Evolutionary conservation across 1,140 invertebrate species (phyloP).

Genomic region (Oncopodura yosiiana): DNA sequence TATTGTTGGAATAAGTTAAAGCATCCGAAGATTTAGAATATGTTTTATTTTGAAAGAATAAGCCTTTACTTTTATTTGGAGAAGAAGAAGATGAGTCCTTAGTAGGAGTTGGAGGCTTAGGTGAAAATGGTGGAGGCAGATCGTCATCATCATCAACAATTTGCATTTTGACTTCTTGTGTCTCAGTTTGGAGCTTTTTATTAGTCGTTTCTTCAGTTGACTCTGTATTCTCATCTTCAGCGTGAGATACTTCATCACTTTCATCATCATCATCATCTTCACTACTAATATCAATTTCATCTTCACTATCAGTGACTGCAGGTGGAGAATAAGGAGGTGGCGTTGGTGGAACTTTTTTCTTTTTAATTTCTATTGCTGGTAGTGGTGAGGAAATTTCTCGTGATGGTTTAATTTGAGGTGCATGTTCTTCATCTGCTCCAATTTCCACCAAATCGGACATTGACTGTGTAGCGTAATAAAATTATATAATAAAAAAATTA

Average conservation of each 20-base stretch:
- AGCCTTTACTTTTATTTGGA: too few species aligned
- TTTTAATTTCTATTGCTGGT: not conserved
- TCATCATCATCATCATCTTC: conserved; percentile 6
- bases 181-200: too few species aligned
- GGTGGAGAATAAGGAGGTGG: not conserved
- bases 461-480: too few species aligned
- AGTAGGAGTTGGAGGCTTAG: not conserved
- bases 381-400: not conserved
- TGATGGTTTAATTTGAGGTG: not conserved
- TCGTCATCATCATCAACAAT: too few species aligned
- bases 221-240: not conserved
- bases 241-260: not conserved
- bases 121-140: not conserved
- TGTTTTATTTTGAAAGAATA: too few species aligned
- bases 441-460: conserved; percentile 15
- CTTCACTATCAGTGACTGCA: not conserved
- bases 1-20: too few species aligned
- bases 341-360: not conserved
- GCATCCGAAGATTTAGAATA: too few species aligned
- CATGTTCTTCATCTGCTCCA: not conserved
- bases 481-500: too few species aligned
- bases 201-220: too few species aligned
- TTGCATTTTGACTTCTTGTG: too few species aligned
- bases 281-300: not conserved
- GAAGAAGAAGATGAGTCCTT: too few species aligned